These are phyloP conservation scores for Cerastoderma edule DNA, from an alignment of 2,888 invertebrate genomes.

Conservation along the genomic window DNA sequence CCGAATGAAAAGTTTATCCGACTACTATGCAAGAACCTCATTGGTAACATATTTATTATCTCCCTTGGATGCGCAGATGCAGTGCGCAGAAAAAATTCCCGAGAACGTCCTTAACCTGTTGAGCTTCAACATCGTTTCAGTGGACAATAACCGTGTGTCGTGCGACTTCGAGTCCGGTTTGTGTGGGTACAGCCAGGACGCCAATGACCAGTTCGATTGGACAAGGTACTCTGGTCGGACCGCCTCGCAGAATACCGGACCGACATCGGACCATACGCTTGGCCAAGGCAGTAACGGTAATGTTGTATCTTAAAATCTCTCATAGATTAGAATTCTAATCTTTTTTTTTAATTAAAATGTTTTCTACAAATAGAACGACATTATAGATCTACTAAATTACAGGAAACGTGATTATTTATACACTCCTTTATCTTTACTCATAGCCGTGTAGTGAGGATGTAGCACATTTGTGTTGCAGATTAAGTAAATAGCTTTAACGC, in stretches of 20 bases:
- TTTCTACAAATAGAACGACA: neutral
- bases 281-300: slow-evolving; percentile 63
- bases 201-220: slow-evolving; percentile 73
- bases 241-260: slow-evolving; percentile 67
- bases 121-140: no score
- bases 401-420: neutral
- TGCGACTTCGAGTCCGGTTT: slow-evolving; percentile 76
- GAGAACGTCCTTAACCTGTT: no score
- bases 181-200: slow-evolving; percentile 69
- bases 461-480: no score
- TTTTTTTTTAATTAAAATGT: neutral
- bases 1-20: no score
- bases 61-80: no score
- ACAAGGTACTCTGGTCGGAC: slow-evolving; percentile 64
- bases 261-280: slow-evolving; percentile 72
- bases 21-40: no score
- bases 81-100: no score
- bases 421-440: neutral
- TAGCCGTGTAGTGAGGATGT: neutral
- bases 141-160: slow-evolving; percentile 14
- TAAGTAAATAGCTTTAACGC: no score
- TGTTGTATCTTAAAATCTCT: neutral
- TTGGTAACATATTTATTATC: no score
- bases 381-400: neutral
- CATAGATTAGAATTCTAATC: neutral